Evolutionary conservation across 2,113 vertebrate species (phyloP).

Genomic region (Rhynchomys soricoides): DNA sequence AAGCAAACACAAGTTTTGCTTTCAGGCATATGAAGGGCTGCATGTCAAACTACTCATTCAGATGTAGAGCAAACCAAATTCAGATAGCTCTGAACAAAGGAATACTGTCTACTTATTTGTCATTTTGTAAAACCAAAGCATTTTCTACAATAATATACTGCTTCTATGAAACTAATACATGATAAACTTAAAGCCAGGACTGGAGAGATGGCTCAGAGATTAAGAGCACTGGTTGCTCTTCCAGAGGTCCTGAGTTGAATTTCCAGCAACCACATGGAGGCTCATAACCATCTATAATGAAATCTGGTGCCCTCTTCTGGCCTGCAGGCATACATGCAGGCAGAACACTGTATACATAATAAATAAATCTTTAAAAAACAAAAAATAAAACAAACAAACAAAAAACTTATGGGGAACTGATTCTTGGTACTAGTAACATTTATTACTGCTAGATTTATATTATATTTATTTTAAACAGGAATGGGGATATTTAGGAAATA

Average conservation of each 20-base stretch:
- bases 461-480: background rate
- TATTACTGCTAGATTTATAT: background rate
- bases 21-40: background rate
- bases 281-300: too few relatives aligned
- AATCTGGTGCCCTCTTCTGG: too few relatives aligned
- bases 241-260: too few relatives aligned
- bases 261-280: too few relatives aligned
- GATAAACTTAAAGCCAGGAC: background rate
- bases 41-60: background rate
- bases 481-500: background rate
- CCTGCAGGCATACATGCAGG: too few relatives aligned
- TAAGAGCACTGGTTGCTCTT: too few relatives aligned
- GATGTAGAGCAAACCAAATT: slow-evolving; percentile 22
- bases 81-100: background rate
- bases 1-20: background rate
- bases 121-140: background rate
- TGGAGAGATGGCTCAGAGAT: too few relatives aligned
- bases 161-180: background rate
- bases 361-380: too few relatives aligned
- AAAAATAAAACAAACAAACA: too few relatives aligned
- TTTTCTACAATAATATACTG: background rate
- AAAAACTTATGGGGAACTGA: background rate
- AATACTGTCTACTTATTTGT: background rate
- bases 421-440: background rate
- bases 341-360: too few relatives aligned